Conservation (phyloP, 2,113 vertebrate genomes). For the Poicephalus gulielmi region DNA sequence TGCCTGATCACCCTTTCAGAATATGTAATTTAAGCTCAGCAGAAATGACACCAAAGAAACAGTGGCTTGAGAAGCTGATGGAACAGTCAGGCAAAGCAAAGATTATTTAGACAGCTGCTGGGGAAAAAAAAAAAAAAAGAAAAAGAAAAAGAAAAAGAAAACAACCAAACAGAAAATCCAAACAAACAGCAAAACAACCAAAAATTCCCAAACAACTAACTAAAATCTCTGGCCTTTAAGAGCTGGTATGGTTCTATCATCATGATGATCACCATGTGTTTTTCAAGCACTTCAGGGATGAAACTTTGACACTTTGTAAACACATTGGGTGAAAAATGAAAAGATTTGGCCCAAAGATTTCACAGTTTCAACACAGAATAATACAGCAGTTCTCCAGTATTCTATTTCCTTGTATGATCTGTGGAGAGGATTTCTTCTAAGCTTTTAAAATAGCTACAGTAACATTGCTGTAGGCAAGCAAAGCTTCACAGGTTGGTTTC, state of each 20-base stretch:
- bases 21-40: background rate
- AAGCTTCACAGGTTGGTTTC: background rate
- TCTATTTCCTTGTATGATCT: background rate
- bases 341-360: background rate
- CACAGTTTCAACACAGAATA: accelerated
- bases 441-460: background rate
- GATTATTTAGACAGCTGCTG: background rate
- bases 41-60: background rate
- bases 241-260: background rate
- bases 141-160: background rate
- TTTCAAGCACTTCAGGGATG: background rate
- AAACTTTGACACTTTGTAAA: background rate
- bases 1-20: background rate
- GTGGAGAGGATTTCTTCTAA: background rate
- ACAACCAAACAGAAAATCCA: too few relatives aligned
- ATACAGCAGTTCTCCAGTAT: background rate
- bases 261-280: accelerated
- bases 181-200: background rate
- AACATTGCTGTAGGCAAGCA: background rate
- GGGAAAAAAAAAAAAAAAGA: background rate
- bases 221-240: background rate
- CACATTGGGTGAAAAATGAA: background rate
- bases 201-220: background rate
- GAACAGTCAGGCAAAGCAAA: background rate
- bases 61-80: background rate